Conservation (phyloP, 1,140 invertebrate genomes). For the Bombyx mori region ASM3026992v2 NC_085129.1:7882001-7882500, state of each 20-base stretch:
- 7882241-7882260: slow-evolving; percentile 37
- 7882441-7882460: slow-evolving; percentile 59
- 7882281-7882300: slow-evolving; percentile 51
- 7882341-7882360: slow-evolving; percentile 8
- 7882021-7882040: no score
- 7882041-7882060: no score
- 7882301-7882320: slow-evolving; percentile 38
- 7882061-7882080: no score
- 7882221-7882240: slow-evolving; percentile 30
- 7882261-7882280: slow-evolving; percentile 25
- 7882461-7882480: slow-evolving; percentile 65
- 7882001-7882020: no score
- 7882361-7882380: slow-evolving; percentile 28
- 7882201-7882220: slow-evolving; percentile 1
- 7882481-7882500: slow-evolving; percentile 52
- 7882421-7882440: slow-evolving; percentile 39
- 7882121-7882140: no score
- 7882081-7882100: no score
- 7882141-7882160: no score
- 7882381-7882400: slow-evolving; percentile 26
- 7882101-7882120: no score
- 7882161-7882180: no score
- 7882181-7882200: no score
- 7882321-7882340: slow-evolving; percentile 33
- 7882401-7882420: slow-evolving; percentile 11